Conservation (phyloP, 2,888 invertebrate species). For the Cacoxenus indagator region DNA sequence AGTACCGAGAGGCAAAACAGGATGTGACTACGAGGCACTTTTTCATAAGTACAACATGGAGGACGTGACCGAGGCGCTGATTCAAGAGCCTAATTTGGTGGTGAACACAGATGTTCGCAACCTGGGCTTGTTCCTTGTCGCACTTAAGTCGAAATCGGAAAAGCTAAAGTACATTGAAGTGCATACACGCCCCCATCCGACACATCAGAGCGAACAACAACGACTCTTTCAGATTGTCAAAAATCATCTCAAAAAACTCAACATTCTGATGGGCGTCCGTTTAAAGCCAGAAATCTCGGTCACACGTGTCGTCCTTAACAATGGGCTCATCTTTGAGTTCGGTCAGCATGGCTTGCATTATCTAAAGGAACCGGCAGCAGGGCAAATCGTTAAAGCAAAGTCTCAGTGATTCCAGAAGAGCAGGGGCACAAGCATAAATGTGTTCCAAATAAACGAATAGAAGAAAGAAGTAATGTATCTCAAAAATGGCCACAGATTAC, state of each 20-base stretch:
- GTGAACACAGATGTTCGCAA: background rate
- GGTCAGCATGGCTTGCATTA: background rate
- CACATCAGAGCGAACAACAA: background rate
- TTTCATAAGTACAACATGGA: background rate
- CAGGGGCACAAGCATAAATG: background rate
- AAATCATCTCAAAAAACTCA: background rate
- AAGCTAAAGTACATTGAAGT: background rate
- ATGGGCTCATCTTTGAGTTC: background rate
- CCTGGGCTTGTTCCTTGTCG: background rate
- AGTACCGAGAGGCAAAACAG: background rate
- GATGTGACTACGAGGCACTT: background rate
- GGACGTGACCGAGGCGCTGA: background rate
- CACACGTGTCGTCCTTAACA: background rate
- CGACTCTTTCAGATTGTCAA: background rate
- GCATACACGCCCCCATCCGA: background rate
- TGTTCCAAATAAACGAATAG: too few species aligned
- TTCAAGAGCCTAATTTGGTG: background rate
- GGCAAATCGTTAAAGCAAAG: background rate
- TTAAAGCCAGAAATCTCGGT: background rate
- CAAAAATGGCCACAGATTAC: too few species aligned
- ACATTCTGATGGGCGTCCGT: background rate
- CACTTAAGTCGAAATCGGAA: background rate
- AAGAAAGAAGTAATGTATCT: too few species aligned
- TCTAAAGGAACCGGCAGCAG: background rate
- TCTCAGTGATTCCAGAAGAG: background rate